Evolutionary conservation across 53 echinoderm and acorn worm genomes (phyloP), one percentile per base, ranked within the genome.

Genomic region (Holothuria leucospilota): DNA sequence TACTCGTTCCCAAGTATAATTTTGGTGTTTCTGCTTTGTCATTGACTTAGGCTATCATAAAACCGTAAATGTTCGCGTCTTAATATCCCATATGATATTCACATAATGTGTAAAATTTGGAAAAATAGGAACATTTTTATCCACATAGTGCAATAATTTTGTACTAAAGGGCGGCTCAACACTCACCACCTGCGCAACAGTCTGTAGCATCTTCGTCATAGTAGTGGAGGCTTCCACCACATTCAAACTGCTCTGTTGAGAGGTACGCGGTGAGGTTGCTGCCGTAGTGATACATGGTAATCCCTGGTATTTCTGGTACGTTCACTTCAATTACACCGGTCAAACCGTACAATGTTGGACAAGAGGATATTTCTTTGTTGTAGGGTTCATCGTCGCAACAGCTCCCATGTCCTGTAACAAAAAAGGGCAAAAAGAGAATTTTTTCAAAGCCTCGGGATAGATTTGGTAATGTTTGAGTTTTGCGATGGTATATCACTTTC

Each of bases 101-200:
- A 40, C 7, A 40, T 40, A 40, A 7, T 52, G 1, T 52, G 9
- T 52, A 10, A 52, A 8, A 13, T 52, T 10, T 11, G 2, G 52
- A 52, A 52, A 52, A 52, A 52, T 52, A 52, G 9, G 42, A 6
- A 42, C 42, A 42, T 49, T 18, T 56, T 56, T 56, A 16, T 56
- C 3, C 56, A 18, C 18, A 15, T 16, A 56, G 56, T 56, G 0
- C 15, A 56, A 18, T 56, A 13, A 0, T 49, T 49, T 49, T 49
- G 3, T 49, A 15, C 18, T 56, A 2, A 56, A 56, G 0, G 56
- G 16, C 34, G 14, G 28, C 4, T 4, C 68, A 34, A 13, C 13
- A 70, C 75, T 46, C 41, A 75, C 75, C 51, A 49, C 23, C 75
- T 52, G 20, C 75, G 39, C 75, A 75, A 20, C 75, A 75, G 41